phyloP scores from a whole-genome alignment of 2,888 invertebrate species.

The Catocala sponsa region DNA sequence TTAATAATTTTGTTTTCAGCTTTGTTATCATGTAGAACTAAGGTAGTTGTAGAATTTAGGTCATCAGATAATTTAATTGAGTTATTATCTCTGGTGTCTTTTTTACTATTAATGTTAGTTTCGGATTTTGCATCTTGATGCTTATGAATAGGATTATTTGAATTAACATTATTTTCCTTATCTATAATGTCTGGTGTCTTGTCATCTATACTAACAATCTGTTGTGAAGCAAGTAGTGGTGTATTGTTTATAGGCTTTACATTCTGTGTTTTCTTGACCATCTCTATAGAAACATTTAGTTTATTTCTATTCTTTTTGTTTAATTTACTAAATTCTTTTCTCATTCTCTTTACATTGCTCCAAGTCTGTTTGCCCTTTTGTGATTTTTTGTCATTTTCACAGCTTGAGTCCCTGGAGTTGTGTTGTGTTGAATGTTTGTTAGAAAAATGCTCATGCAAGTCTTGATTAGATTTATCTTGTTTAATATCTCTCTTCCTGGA shows the following conservation, averaged over 20 bases:
- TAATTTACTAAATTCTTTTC: conserved; percentile 79
- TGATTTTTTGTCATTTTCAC: conserved; percentile 62
- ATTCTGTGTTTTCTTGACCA: conserved; percentile 72
- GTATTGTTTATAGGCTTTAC: conserved; percentile 42
- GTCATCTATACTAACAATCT: conserved; percentile 65
- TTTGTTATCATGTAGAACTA: conserved; percentile 12
- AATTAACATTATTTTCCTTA: conserved; percentile 33
- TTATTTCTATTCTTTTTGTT: conserved; percentile 76
- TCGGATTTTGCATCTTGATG: conserved; percentile 6
- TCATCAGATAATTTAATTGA: conserved; percentile 8
- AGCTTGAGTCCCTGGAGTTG: conserved; percentile 59
- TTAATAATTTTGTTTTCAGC: background rate
- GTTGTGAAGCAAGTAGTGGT: conserved; percentile 34
- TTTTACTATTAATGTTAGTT: conserved; percentile 16
- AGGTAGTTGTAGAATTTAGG: conserved; percentile 3
- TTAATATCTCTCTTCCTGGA: conserved; percentile 69
- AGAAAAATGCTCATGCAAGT: conserved; percentile 45
- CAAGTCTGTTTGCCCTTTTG: conserved; percentile 71
- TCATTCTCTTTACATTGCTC: conserved; percentile 82
- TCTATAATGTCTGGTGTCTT: conserved; percentile 59
- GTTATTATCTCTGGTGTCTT: conserved; percentile 20
- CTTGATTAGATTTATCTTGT: conserved; percentile 45
- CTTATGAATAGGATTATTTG: conserved; percentile 13
- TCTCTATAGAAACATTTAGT: conserved; percentile 82
- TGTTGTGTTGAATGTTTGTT: conserved; percentile 47